Evolutionary conservation across 2,888 invertebrate species (phyloP), one percentile per base, ranked within the genome.

Genomic region (Lasioglossum vierecki): DNA sequence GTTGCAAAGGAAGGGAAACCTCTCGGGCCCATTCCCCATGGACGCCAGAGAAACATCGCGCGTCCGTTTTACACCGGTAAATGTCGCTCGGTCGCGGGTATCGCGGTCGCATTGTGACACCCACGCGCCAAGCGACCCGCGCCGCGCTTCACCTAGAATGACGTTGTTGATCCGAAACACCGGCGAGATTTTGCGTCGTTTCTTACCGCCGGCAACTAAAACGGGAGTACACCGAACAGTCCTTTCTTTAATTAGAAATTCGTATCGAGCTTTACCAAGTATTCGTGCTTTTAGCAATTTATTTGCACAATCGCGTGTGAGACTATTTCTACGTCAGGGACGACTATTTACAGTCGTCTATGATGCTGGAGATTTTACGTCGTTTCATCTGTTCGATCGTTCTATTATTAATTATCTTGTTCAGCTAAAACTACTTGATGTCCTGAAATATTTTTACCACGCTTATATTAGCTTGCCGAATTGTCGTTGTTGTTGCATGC

Each of bases 91-190:
- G 46, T 53, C 49, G 35, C 11, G 39, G 60, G 15, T n/a, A 46
- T 70, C 39, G 66, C 18, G 60, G 74, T 74, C 60, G 53, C 70
- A 22, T 35, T 66, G 53, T 78, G 78, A 84, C 82, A 82, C 49
- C 74, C 71, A 77, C 73, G 68, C 53, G 74, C 22, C n/a, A 15
- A 2, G 53, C 53, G 22, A 53, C 5, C 18, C 18, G 15, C 15
- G 46, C 4, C 13, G 46, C 18, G 26, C 46, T 0, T 5, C 6
- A 35, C 22, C 35, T 26, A 63, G 26, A 71, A 74, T 41, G 41
- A 73, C 68, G 80, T 73, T 73, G 80, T 73, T 73, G 35, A 71
- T 75, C 63, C 60, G 22, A 74, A 78, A 26, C 30, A 35, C 49
- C 44, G 13, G 46, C 11, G 71, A 57, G 60, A 49, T 26, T 26